Evolutionary conservation across 2,888 invertebrate genomes (phyloP), one percentile per base, ranked within the genome.

Genomic region (Anorthoa munda): DNA sequence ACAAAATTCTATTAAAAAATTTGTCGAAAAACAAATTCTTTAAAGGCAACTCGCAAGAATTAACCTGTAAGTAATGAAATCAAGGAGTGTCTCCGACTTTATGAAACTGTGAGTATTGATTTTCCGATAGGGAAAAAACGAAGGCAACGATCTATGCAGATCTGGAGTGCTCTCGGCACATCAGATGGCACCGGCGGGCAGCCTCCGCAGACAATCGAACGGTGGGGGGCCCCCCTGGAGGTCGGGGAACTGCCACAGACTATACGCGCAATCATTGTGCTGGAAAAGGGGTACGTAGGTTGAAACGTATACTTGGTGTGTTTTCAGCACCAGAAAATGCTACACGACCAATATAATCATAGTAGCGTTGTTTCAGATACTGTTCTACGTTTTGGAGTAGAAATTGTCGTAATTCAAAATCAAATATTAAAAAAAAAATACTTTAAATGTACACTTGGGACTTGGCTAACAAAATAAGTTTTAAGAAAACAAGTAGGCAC

Each of bases 151-250:
- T 96, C 96, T 96, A 96, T 96, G 96, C 96, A 96, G 96, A 96
- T 96, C 96, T 96, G 95, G 94, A 96, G 96, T 95, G 95, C 95
- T 96, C 96, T 96, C 96, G 94, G 95, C 95, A 96, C 96, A 95
- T 96, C 96, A 96, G 96, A 96, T 96, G 96, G 96, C 96, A 96
- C 96, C 95, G 95, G 94, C 95, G 95, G 95, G 93, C 94, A 94
- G 94, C 95, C 95, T 95, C 95, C 95, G 95, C 96, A 96, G 96
- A 96, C 96, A 96, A 96, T 96, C 96, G 96, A 96, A 96, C 94
- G 93, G 92, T 90, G 93, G 95, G 94, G 93, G 93, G 88, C 91
- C 92, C 93, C 93, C 93, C 92, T 88, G 91, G 95, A 92, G 95
- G 94, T 93, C 94, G 94, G 94, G 89, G 94, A 93, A 93, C 94